Conservation (phyloP, 2,113 vertebrate species). For the Lethenteron camtschaticum region DNA sequence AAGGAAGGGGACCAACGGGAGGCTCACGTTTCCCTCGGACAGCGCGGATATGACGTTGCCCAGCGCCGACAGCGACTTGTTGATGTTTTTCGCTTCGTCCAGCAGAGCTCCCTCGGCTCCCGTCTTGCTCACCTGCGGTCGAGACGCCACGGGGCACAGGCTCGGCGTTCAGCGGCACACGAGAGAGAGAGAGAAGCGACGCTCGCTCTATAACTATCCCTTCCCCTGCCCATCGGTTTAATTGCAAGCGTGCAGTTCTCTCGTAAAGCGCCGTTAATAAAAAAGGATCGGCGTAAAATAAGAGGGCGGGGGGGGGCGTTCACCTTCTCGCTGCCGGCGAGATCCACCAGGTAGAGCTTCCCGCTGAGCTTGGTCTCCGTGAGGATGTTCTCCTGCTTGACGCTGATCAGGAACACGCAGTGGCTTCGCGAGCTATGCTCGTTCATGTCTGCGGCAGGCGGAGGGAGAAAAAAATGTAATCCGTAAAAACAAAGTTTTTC, state of each 20-base stretch:
- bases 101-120: slow-evolving; percentile 3
- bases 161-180: no score
- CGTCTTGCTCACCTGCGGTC: slow-evolving; percentile 4
- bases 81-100: slow-evolving; percentile 1
- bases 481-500: no score
- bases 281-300: no score
- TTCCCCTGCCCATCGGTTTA: no score
- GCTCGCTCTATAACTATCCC: no score
- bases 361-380: slow-evolving; percentile 3
- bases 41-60: slow-evolving; percentile 1
- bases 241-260: no score
- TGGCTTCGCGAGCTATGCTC: slow-evolving; percentile 2
- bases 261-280: no score
- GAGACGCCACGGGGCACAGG: no score
- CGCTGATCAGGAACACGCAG: slow-evolving; percentile 1
- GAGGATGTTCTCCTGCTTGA: neutral
- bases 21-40: slow-evolving; percentile 2
- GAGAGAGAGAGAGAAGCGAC: no score
- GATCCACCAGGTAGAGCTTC: slow-evolving; percentile 1
- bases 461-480: neutral
- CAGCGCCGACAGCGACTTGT: slow-evolving; percentile 1
- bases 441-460: slow-evolving; percentile 1
- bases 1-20: no score
- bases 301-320: neutral
- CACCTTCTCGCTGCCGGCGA: slow-evolving; percentile 3